Conservation (phyloP, 2,113 vertebrate species). For the Ptychochromis oligacanthus region DNA sequence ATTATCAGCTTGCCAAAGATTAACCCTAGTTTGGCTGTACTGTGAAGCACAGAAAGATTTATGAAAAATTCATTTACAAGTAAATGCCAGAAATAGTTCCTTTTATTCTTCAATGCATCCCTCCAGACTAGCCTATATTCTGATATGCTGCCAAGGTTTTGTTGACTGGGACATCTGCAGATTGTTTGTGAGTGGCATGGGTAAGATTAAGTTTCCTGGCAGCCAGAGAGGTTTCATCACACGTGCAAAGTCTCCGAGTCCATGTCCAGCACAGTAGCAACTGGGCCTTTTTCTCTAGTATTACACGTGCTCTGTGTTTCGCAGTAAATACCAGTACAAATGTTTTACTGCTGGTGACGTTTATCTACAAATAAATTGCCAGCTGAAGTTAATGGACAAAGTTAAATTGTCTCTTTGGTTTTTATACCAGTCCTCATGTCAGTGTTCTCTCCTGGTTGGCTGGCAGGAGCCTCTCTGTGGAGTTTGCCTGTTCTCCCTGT, state of each 20-base stretch:
- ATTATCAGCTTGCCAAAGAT: conserved; percentile 7
- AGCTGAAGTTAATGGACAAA: neutral
- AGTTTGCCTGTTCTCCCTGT: accelerated
- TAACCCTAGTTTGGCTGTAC: neutral
- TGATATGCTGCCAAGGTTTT: conserved; percentile 22
- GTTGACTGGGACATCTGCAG: conserved; percentile 23
- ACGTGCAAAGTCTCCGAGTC: conserved; percentile 4
- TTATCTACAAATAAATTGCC: neutral
- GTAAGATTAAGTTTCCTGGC: conserved; percentile 29
- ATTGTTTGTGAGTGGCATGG: conserved; percentile 18
- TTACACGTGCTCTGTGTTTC: neutral
- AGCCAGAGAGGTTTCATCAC: neutral
- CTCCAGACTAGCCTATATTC: neutral
- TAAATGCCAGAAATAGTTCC: neutral
- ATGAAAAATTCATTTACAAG: conserved; percentile 8
- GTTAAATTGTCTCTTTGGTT: neutral
- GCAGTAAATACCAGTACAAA: neutral
- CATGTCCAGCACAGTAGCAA: conserved; percentile 40
- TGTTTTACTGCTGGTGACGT: neutral
- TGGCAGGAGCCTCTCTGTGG: neutral
- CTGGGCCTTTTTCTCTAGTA: neutral
- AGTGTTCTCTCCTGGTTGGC: neutral
- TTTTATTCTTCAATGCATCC: conserved; percentile 1
- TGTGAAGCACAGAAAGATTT: neutral
- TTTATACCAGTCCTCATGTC: neutral